Evolutionary conservation across 2,888 invertebrate species (phyloP).

Genomic region (Lycia hirtaria): DNA sequence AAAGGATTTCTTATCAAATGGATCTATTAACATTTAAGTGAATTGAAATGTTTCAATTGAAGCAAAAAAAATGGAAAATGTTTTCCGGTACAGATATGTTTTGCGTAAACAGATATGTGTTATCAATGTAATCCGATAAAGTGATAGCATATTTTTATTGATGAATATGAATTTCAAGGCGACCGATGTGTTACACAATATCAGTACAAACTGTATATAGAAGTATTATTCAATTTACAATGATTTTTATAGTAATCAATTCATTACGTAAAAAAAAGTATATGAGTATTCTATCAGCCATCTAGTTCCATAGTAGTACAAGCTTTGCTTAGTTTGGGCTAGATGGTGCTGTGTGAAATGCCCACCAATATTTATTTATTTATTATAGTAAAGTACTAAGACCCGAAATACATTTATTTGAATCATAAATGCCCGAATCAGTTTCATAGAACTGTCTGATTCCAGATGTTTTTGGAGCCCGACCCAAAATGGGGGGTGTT

Average conservation of each 20-base stretch:
- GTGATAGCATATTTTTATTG: conserved; percentile 13
- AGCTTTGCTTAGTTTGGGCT: no score
- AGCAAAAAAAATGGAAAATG: conserved; percentile 1
- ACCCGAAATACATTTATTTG: no score
- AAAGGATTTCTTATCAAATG: conserved; percentile 16
- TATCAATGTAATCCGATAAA: conserved; percentile 17
- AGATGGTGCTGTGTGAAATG: no score
- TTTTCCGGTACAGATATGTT: conserved; percentile 24
- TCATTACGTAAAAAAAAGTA: no score
- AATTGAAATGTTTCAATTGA: conserved; percentile 27
- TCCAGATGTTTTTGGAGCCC: no score
- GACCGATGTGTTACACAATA: background rate
- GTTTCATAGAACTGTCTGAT: no score
- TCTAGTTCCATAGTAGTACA: no score
- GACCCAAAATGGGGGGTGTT: no score
- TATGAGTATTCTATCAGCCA: no score
- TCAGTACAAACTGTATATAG: background rate
- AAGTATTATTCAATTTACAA: background rate
- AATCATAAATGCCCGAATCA: no score
- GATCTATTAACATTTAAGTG: conserved; percentile 24
- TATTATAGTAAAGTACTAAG: no score
- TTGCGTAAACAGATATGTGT: conserved; percentile 19
- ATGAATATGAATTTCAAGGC: conserved; percentile 9
- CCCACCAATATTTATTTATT: no score
- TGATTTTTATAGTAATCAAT: background rate